Evolutionary conservation across 1,140 invertebrate species (phyloP), one percentile per base, ranked within the genome.

Genomic region (Panagrolaimus sp.): DNA sequence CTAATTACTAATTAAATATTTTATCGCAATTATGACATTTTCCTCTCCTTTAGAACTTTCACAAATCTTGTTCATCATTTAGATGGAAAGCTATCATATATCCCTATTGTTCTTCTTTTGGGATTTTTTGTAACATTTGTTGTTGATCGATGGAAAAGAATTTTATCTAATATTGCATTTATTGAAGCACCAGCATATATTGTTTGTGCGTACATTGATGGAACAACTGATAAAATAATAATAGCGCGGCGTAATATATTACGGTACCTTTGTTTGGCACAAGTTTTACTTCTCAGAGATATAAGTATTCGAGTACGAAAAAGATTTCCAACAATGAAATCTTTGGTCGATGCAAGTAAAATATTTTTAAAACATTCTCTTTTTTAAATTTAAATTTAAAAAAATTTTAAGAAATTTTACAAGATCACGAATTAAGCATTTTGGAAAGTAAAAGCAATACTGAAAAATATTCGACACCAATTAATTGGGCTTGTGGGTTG

Each of bases 221-320:
- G 74, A 17, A 44, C 63, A 17, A 91, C 93, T 81, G 91, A 94
- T 72, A 87, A 90, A 70, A 90, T 90, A 17, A 88, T 91, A 65
- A 86, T 93, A 43, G 91, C 93, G 88, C 86, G 92, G 45, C 84
- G 89, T 65, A 86, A 88, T 8, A 79, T 90, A 43, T 88, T 89
- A 86, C 84, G 89, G 28, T 90, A 90, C 77, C 83, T 89, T 64
- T 89, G 89, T 76, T 84, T 89, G 14, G 87, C 88, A n/a, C 83
- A 89, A 26, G 88, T 89, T 70, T 85, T 90, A 43, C 88, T 89
- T 9, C 83, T 90, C 45, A 88, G 89, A 1, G 90, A 91, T 83
- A 90, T 94, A 65, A 92, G 91, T 64, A 90, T 92, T 0, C 87
- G 90, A 10, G 92, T 94, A 0, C 93, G 94, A 83, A 93, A 94